Percentiles rank a stretch among this genome's conserved stretches.
phyloP scores from a whole-genome alignment of 2,113 vertebrate species.

The Nymphicus hollandicus region DNA sequence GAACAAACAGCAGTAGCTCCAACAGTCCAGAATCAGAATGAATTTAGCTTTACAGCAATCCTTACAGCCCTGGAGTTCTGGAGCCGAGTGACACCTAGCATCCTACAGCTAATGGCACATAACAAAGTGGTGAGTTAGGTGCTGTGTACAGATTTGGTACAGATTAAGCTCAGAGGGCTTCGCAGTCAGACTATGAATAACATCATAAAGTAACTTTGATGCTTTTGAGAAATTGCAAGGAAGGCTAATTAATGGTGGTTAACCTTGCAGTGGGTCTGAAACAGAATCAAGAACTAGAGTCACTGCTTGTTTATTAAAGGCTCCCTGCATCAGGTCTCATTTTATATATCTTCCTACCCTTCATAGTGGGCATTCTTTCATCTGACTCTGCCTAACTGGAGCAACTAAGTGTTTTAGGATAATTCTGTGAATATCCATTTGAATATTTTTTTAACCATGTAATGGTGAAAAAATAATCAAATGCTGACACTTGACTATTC shows the following conservation, averaged over 20 bases:
- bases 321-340: not conserved
- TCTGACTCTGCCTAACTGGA: not conserved
- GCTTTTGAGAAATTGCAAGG: not conserved
- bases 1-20: slow-evolving; percentile 92
- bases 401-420: not conserved
- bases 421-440: not conserved
- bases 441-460: not conserved
- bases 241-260: not conserved
- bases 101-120: slow-evolving; percentile 98
- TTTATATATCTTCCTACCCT: not conserved
- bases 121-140: slow-evolving; percentile 92
- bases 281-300: not conserved
- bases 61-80: slow-evolving; percentile 97
- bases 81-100: slow-evolving; percentile 97
- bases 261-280: not conserved
- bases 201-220: not conserved
- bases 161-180: not conserved
- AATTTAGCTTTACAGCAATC: slow-evolving; percentile 92
- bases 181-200: not conserved
- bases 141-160: not conserved
- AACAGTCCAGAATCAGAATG: slow-evolving; percentile 88
- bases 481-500: not conserved
- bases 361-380: not conserved
- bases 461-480: not conserved
- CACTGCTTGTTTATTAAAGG: not conserved